A percentile compares a stretch with the other conserved stretches of the same genome.
phyloP scores from a whole-genome alignment of 2,113 vertebrate genomes.

The Cyprinodon brontotheroides region DNA sequence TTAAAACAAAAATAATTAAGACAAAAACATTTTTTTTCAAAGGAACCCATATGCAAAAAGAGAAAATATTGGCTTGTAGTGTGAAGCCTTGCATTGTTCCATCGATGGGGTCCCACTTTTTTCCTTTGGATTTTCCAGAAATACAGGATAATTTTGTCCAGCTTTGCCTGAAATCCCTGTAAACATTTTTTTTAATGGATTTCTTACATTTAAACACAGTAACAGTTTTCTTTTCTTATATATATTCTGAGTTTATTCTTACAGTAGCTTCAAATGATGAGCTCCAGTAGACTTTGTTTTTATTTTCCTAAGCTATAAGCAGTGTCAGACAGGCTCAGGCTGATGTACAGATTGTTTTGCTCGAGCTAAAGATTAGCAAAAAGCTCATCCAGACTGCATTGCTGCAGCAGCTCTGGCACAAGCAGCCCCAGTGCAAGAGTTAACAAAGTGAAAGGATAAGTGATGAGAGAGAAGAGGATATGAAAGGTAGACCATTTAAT shows the following conservation, averaged over 20 bases:
- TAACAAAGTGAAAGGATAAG: slow-evolving; percentile 31
- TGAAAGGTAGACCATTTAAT: slow-evolving; percentile 62
- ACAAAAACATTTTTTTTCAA: too few species aligned
- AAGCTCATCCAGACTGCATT: background rate
- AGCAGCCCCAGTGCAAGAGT: slow-evolving; percentile 29
- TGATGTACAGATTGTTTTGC: slow-evolving; percentile 2
- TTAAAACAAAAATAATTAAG: too few species aligned
- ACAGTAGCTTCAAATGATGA: background rate
- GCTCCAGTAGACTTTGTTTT: slow-evolving; percentile 6
- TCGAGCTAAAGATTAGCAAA: slow-evolving; percentile 19
- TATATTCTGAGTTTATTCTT: background rate
- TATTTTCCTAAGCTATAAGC: background rate
- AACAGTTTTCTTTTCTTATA: background rate
- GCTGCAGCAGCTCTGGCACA: slow-evolving; percentile 2
- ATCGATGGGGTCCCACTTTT: too few species aligned
- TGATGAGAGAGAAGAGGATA: slow-evolving; percentile 40
- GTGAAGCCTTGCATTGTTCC: too few species aligned
- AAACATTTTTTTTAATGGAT: background rate
- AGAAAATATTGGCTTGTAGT: too few species aligned
- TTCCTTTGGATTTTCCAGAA: background rate
- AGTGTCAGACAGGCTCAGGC: background rate
- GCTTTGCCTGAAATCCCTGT: background rate
- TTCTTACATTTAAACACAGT: too few species aligned
- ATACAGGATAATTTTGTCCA: background rate
- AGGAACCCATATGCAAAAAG: too few species aligned